Conservation (phyloP, 2,113 vertebrate species). For the Meleagris gallopavo region DNA sequence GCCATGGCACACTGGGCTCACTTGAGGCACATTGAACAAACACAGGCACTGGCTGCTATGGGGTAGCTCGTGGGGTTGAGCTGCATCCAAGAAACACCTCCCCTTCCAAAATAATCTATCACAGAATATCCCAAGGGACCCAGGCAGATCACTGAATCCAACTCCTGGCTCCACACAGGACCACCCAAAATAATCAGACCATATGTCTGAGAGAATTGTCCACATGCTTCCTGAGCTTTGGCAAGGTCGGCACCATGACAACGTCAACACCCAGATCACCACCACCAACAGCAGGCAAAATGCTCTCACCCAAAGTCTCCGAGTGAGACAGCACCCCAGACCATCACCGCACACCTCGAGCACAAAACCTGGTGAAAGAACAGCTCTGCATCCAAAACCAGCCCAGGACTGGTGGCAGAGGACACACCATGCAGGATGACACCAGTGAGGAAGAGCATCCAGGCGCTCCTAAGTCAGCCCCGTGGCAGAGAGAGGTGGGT, state of each 20-base stretch:
- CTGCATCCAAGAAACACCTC: neutral
- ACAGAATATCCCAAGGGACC: no score
- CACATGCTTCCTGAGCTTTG: no score
- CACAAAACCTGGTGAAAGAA: neutral
- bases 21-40: neutral
- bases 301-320: fast-evolving
- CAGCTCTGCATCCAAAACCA: neutral
- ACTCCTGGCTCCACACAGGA: no score
- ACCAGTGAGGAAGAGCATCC: neutral
- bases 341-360: neutral
- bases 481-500: fast-evolving
- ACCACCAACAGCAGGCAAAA: neutral
- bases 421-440: neutral
- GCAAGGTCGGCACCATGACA: no score
- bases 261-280: neutral
- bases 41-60: neutral
- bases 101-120: neutral
- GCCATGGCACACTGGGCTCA: neutral
- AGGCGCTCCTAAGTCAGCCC: neutral
- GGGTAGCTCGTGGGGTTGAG: neutral
- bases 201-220: no score
- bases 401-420: neutral
- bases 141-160: no score
- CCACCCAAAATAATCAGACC: no score
- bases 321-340: fast-evolving